phyloP scores from a whole-genome alignment of 2,888 invertebrate species.

The Platycheirus rosarum region DNA sequence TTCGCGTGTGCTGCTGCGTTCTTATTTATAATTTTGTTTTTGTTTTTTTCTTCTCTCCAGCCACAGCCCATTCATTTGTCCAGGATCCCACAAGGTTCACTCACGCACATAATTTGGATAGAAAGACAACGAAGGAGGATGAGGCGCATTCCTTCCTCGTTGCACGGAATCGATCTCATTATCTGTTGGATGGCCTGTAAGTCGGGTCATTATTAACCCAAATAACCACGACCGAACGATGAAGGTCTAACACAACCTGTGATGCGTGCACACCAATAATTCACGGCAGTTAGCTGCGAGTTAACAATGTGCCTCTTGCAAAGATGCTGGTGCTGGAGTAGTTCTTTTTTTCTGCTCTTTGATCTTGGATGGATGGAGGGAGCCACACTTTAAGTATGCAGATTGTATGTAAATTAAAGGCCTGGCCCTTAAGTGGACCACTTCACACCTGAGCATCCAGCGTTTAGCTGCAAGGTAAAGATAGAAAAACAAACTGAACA shows the following conservation, averaged over 20 bases:
- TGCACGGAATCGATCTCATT: constrained; percentile 74
- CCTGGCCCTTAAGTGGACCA: constrained; percentile 54
- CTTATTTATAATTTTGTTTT: constrained; percentile 14
- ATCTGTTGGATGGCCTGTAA: constrained; percentile 70
- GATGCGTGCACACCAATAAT: constrained; percentile 73
- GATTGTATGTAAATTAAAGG: constrained; percentile 72
- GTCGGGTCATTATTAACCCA: constrained; percentile 70
- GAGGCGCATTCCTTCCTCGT: constrained; percentile 65
- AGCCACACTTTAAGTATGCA: constrained; percentile 62
- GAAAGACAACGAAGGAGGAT: constrained; percentile 23
- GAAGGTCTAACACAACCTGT: constrained; percentile 38
- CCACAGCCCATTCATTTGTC: constrained; percentile 70
- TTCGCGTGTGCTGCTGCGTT: constrained; percentile 70
- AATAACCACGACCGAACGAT: constrained; percentile 60
- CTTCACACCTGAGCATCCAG: constrained; percentile 66
- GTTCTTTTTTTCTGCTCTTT: constrained; percentile 5
- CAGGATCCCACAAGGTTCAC: constrained; percentile 48
- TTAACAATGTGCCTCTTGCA: constrained; percentile 27
- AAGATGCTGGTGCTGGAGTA: constrained; percentile 26
- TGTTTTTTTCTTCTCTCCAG: constrained; percentile 4
- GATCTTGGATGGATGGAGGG: constrained; percentile 16
- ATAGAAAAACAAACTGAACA: neutral
- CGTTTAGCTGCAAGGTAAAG: neutral
- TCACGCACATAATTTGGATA: constrained; percentile 56
- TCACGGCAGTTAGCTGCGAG: constrained; percentile 60